Percentiles rank a stretch among this genome's conserved stretches.
These are phyloP conservation scores for Germaria angustata DNA, from an alignment of 2,888 invertebrate species.

Conservation along the genomic window DNA sequence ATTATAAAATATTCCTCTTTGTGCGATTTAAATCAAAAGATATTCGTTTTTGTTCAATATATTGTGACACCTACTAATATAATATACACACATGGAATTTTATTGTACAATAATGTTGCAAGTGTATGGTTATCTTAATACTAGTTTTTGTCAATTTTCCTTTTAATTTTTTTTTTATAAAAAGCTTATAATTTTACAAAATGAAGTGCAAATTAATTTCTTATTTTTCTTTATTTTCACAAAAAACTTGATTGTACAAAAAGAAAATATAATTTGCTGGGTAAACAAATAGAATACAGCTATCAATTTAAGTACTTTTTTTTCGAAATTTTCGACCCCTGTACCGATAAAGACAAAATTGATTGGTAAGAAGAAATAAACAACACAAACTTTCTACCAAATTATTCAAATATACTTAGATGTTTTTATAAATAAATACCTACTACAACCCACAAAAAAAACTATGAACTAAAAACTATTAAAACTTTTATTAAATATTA, in stretches of 20 bases:
- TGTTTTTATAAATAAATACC: slow-evolving; percentile 21
- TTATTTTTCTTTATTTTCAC: neutral
- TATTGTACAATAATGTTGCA: no score
- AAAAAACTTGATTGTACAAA: neutral
- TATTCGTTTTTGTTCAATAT: no score
- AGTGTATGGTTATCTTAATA: no score
- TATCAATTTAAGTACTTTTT: neutral
- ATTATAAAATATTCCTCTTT: no score
- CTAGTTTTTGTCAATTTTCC: no score
- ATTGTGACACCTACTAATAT: no score
- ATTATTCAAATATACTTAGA: slow-evolving; percentile 13
- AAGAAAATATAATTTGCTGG: neutral
- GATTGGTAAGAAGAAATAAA: neutral
- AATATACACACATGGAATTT: no score
- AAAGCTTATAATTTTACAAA: slow-evolving; percentile 32
- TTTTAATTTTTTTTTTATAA: no score
- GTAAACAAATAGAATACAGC: neutral
- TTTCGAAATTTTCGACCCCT: neutral
- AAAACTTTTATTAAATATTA: slow-evolving; percentile 16
- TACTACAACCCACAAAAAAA: neutral
- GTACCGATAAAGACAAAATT: neutral
- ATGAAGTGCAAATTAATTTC: slow-evolving; percentile 50
- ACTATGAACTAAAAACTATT: neutral
- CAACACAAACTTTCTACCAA: neutral
- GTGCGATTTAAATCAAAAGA: no score